A percentile compares a stretch with the other conserved stretches of the same genome.
phyloP scores from a whole-genome alignment of 2,888 invertebrate genomes.

The Brachyptera putata region DNA sequence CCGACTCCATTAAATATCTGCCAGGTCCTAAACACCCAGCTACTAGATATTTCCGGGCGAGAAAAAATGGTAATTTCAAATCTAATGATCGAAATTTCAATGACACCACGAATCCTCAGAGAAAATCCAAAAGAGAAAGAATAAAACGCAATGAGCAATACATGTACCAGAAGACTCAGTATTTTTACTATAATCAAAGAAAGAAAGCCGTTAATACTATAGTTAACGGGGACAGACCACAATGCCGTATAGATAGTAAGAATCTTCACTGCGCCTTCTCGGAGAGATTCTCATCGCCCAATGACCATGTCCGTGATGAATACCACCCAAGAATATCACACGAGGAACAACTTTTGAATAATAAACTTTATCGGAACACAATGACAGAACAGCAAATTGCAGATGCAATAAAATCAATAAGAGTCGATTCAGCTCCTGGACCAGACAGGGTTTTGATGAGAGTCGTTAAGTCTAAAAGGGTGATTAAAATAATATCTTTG shows the following conservation, averaged over 20 bases:
- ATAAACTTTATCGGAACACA: not conserved
- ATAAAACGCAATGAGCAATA: not conserved
- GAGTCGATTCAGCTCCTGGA: not conserved
- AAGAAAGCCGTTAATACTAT: not conserved
- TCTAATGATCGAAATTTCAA: not conserved
- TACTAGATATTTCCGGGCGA: not conserved
- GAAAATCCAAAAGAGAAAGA: not conserved
- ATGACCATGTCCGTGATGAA: not conserved
- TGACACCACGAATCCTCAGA: not conserved
- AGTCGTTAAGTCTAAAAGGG: not conserved
- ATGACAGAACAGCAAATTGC: not conserved
- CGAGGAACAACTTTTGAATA: not conserved
- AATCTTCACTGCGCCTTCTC: not conserved
- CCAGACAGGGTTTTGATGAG: not conserved
- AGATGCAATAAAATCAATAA: not conserved
- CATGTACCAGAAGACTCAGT: not conserved
- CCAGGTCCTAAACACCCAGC: not conserved
- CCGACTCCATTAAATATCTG: not conserved
- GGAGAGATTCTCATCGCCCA: not conserved
- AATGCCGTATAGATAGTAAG: not conserved
- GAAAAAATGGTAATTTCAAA: not conserved
- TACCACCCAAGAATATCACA: not conserved
- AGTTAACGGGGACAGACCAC: not conserved
- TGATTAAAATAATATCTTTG: not conserved
- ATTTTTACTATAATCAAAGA: not conserved